These are phyloP conservation scores for Drosophila melanosoma DNA, from an alignment of 2,888 invertebrate genomes.

Conservation along the genomic window DNA sequence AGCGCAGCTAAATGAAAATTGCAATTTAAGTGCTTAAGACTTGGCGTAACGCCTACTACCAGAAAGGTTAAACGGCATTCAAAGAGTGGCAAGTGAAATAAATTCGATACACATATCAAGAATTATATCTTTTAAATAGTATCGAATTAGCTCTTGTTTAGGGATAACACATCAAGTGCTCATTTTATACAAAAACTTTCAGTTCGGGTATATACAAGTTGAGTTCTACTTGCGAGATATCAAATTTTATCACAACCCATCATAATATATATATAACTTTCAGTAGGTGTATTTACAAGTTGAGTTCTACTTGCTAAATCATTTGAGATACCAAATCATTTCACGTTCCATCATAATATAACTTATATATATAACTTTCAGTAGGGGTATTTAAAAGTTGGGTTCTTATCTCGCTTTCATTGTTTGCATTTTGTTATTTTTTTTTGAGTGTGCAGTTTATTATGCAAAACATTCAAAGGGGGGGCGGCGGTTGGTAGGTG, in stretches of 20 bases:
- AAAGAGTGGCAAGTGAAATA: not conserved
- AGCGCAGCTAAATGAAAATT: conserved; percentile 65
- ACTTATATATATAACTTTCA: conserved; percentile 2
- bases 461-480: conserved; percentile 40
- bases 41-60: not conserved
- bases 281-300: not conserved
- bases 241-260: not conserved
- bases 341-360: not conserved
- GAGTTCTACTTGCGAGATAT: not conserved
- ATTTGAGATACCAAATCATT: not conserved
- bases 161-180: not conserved
- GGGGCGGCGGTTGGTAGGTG: not conserved
- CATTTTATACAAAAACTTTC: not conserved
- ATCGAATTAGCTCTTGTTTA: too few relatives aligned
- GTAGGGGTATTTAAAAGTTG: conserved; percentile 39
- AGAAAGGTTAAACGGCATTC: not conserved
- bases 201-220: conserved; percentile 31
- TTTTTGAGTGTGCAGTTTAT: conserved; percentile 26
- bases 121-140: not conserved
- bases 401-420: conserved; percentile 10
- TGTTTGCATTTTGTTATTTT: conserved; percentile 12
- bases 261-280: not conserved
- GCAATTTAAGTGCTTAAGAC: conserved; percentile 31
- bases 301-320: not conserved
- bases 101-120: not conserved